phyloP scores from a whole-genome alignment of 1,140 invertebrate genomes.

The Pentalonia nigronervosa region DNA sequence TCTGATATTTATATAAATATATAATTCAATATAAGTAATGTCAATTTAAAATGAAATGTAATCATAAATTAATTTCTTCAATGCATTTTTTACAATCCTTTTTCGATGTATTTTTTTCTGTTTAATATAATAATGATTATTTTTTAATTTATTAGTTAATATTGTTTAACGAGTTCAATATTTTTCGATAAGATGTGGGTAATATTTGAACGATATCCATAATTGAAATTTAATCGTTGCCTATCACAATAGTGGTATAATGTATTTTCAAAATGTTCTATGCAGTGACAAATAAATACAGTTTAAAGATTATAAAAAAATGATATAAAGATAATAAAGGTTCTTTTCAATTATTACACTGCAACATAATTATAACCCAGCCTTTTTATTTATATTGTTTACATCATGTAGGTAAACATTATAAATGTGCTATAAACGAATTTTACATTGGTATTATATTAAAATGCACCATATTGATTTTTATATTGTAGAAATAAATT shows the following conservation, averaged over 20 bases:
- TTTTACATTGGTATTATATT: background rate
- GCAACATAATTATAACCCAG: background rate
- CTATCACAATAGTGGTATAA: background rate
- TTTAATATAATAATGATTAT: background rate
- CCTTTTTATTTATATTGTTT: background rate
- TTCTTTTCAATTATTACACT: background rate
- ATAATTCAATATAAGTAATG: too few relatives aligned
- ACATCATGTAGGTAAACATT: background rate
- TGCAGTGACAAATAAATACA: background rate
- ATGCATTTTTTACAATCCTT: background rate
- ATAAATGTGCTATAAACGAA: background rate
- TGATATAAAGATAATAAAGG: background rate
- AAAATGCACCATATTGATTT: background rate
- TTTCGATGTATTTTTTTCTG: background rate
- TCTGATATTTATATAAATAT: background rate
- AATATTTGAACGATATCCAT: too few relatives aligned
- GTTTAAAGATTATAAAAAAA: background rate
- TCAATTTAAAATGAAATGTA: background rate
- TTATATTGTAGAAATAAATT: background rate
- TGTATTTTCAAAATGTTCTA: background rate
- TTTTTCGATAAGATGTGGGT: too few relatives aligned
- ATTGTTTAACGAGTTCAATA: background rate
- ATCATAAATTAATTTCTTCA: background rate
- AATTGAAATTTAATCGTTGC: too few relatives aligned
- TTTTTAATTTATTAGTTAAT: background rate